phyloP scores from a whole-genome alignment of 2,888 invertebrate species.

The Metellina segmentata region DNA sequence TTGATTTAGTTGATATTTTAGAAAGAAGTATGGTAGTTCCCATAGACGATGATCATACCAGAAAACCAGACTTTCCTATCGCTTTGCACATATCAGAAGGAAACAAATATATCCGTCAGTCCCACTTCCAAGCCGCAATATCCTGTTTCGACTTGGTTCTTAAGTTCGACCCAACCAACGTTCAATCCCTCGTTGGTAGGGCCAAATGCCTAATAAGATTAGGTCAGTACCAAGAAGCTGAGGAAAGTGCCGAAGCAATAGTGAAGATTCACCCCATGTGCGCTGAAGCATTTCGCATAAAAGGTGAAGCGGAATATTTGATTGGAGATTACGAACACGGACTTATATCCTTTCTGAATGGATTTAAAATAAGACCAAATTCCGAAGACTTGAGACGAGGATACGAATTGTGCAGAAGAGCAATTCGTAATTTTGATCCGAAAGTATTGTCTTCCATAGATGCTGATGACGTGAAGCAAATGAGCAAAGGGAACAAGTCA shows the following conservation, averaged over 20 bases:
- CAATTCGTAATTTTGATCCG: constrained; percentile 15
- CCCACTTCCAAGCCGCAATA: constrained; percentile 30
- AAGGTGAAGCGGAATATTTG: constrained; percentile 17
- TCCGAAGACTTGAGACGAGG: constrained; percentile 32
- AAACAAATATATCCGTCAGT: constrained; percentile 4
- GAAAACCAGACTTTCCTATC: constrained; percentile 26
- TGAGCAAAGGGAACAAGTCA: neutral
- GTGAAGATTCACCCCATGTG: constrained; percentile 15
- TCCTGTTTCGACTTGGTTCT: constrained; percentile 1
- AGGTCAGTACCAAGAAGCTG: constrained; percentile 19
- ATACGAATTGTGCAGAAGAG: constrained; percentile 37
- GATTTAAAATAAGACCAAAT: neutral
- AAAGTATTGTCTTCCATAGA: neutral
- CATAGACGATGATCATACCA: constrained; percentile 10
- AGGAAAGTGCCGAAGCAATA: neutral
- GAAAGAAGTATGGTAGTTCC: neutral
- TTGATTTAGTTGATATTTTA: no score
- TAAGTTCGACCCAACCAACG: constrained; percentile 21
- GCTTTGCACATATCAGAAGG: constrained; percentile 32
- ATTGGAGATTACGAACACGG: constrained; percentile 43
- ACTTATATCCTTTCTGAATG: constrained; percentile 10
- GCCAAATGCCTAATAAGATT: constrained; percentile 26
- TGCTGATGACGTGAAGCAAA: neutral
- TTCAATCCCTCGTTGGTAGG: constrained; percentile 1
- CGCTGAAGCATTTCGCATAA: constrained; percentile 1